phyloP scores from a whole-genome alignment of 1,140 invertebrate species.

The Apis mellifera region DNA sequence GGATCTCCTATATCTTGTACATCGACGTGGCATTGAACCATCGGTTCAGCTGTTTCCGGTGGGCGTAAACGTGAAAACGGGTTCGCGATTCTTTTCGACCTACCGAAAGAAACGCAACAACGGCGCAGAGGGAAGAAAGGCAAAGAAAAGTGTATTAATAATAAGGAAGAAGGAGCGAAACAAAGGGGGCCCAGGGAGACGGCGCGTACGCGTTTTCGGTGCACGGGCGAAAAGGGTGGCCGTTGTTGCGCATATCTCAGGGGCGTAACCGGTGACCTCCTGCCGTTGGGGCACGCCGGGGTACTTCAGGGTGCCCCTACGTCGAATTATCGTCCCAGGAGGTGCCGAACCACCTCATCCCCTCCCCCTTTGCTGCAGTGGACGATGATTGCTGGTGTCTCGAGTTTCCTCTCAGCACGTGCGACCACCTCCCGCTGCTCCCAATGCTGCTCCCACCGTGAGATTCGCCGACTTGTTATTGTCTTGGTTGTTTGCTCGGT shows the following conservation, averaged over 20 bases:
- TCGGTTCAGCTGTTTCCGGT: constrained; percentile 80
- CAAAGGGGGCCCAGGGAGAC: neutral
- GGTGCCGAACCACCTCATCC: constrained; percentile 34
- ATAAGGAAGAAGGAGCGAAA: neutral
- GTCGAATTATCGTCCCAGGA: constrained; percentile 72
- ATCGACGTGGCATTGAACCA: constrained; percentile 72
- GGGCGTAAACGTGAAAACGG: constrained; percentile 80
- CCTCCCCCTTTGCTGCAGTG: constrained; percentile 26
- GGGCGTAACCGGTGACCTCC: constrained; percentile 75
- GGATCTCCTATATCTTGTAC: constrained; percentile 77
- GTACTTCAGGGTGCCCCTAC: constrained; percentile 71
- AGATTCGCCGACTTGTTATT: constrained; percentile 52
- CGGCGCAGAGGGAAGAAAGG: no score
- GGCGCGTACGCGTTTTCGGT: constrained; percentile 19
- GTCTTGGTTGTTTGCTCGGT: constrained; percentile 68
- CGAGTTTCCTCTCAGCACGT: constrained; percentile 77
- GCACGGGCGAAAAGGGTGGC: constrained; percentile 64
- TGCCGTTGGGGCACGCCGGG: constrained; percentile 66
- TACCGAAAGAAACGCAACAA: constrained; percentile 55
- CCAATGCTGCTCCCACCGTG: constrained; percentile 18
- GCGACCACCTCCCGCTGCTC: constrained; percentile 59
- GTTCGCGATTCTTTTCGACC: constrained; percentile 77
- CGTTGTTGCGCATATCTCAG: constrained; percentile 73
- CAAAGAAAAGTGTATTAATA: constrained; percentile 3
- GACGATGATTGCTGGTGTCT: constrained; percentile 76